Evolutionary conservation across 1,140 invertebrate species (phyloP), one percentile per base, ranked within the genome.

Genomic region (Tachypleus tridentatus): DNA sequence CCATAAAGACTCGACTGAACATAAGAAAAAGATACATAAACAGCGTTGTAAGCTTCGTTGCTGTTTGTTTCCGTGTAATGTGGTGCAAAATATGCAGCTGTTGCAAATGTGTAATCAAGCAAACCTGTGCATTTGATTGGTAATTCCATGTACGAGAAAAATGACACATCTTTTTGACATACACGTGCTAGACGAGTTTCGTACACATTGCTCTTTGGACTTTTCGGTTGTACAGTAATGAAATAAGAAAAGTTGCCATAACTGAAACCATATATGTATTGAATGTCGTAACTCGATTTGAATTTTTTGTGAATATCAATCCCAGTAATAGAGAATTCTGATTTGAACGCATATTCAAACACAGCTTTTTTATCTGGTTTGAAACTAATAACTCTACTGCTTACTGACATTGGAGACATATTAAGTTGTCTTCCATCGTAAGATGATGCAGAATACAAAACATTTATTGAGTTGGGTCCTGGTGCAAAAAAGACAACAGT

Each of bases 91-190:
- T 68, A 61, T 7, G 72, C 72, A 10, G 71, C 62, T 9, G 61
- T 68, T 3, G 72, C 72, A 29, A 71, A 52, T 62, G 69, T 71
- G 64, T 64, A 73, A n/a, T 54, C 61, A 7, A 68, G 63, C 3
- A 71, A 47, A 9, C 64, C 64, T 9, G 61, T 65, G 56, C 73
- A 75, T 3, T 49, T 51, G 4, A 75, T 52, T 6, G 72, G 61
- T 3, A 75, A 60, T 56, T 75, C 74, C 0, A 71, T 70, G 67
- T 75, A 75, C 2, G 74, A 74, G 57, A 68, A 66, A 59, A 73
- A 73, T 10, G 56, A 51, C 3, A 57, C 54, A 58, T 75, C 74
- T 3, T 67, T 48, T 3, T 63, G 62, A 62, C 73, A 74, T 6
- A 75, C 59, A 49, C 74, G 61, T 0, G 62, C 70, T 11, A 75